Base-by-base conservation (phyloP, 2,888 invertebrate species). In the Maniola hyperantus region DNA sequence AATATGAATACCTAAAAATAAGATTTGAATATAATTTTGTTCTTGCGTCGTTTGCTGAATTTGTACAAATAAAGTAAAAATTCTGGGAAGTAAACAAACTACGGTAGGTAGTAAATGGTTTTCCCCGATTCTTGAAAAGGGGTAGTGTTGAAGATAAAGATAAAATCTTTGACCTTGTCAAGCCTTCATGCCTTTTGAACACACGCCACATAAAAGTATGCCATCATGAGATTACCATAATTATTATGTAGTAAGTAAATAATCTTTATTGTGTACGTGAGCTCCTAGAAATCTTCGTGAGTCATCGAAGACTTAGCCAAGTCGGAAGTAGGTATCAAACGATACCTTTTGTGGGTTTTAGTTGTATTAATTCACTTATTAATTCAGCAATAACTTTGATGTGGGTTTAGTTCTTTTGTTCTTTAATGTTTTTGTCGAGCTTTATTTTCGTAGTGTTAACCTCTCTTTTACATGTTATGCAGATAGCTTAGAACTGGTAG, bases 251-350 rank as follows among this genome's bases (percentile, higher is more conserved):
- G 57, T 66, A 63, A 66, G 66, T 66, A 66, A 66, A 66, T 66
- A 66, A 66, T 61, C 61, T 66, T 55, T 66, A 58, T 53, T 66
- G 62, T 66, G 62, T 63, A 58, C 18, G 51, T 50, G 66, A 67
- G 63, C 48, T 64, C 64, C 81, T 77, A 72, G 81, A 84, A 83
- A 84, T 69, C 72, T 64, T 39, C 26, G 51, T 87, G 85, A 85
- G 70, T 86, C 86, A 87, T 78, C 74, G 71, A 50, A 67, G 73
- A 77, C 72, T 73, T 75, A 67, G 71, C 61, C 70, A 73, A 72
- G 71, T 75, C 80, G 80, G 83, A 84, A 84, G 82, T 83, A 79
- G 82, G 77, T 79, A 77, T 66, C 44, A 53, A 6, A 48, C 60
- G 60, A 36, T 36, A 18, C 15, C 50, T 48, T 36, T 50, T 60